Evolutionary conservation across 2,888 invertebrate species (phyloP), one percentile per base, ranked within the genome.

Genomic region (Brachypterus glaber): DNA sequence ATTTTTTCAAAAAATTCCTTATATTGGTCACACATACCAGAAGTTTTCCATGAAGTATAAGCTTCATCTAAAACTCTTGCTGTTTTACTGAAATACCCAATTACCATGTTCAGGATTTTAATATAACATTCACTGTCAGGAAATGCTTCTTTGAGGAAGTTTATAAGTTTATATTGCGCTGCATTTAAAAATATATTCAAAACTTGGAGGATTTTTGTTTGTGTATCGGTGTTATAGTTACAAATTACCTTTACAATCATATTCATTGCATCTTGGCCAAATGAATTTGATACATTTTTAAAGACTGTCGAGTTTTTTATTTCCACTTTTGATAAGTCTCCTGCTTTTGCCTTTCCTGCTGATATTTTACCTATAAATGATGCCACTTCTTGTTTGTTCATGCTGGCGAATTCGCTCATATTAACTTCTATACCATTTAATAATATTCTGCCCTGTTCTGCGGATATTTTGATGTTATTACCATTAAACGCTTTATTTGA

Each of bases 401-500:
- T 43, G 7, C 33, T 37, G 11, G 49, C 47, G 37, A 60, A 58
- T 35, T 55, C 48, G 11, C 47, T 44, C 32, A 62, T 50, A 40
- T 62, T 53, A 3, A 62, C 46, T 5, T 39, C 21, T 4, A 53
- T 41, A 3, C 58, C 59, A 36, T 60, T 60, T 12, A 63, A 43
- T 17, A 33, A 49, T 24, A 63, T 57, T 16, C 55, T 35, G 4
- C 60, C 59, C 17, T 43, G 46, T 3, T 44, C 38, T 3, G 56
- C 59, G 16, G 53, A 45, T 44, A 58, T 57, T 40, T 39, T 51
- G 13, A 62, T 54, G 30, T 68, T 69, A 45, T 72, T 66, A 34
- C 67, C 59, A 48, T 73, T 75, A 26, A 74, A 47, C 18, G 70
- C 66, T 49, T 71, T 74, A 56, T 73, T 74, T 26, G 71, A 68